Evolutionary conservation across 2,797 vertebrate genomes (phyloP), one percentile per base, ranked within the genome.

Genomic region (Phyllotis vaccarum): DNA sequence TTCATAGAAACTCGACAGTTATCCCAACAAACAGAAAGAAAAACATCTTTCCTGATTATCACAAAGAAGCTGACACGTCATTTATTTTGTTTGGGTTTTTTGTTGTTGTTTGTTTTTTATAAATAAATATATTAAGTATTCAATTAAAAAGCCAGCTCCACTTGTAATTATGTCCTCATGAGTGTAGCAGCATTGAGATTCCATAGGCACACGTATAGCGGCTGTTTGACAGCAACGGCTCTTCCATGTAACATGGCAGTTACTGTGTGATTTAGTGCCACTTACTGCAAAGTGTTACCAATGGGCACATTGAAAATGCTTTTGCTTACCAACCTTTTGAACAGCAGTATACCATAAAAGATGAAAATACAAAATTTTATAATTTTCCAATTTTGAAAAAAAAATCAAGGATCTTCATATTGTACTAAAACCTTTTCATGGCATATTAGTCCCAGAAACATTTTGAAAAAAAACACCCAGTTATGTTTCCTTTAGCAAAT

Each of bases 211-310:
- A 98, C 98, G 98, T 98, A 98, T 98, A 98, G 98, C 98, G 98
- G 97, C 97, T 98, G 96, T 97, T 98, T 97, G 95, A 98, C 97
- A 97, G 97, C 97, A 98, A 98, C 97, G 98, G 98, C 98, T 98
- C 98, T 98, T 98, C 98, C 98, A 98, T 99, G 98, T 99, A 98
- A 99, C 98, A 98, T 98, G 98, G 97, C 98, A 98, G 98, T 99
- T 98, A 97, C 98, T 97, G 98, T 99, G 98, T 99, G 98, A 98
- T 98, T 98, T 98, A 98, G 99, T 99, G 99, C 98, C 99, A 99
- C 98, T 99, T 99, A 99, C 91, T 98, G 98, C 98, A 98, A 99
- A 98, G 98, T 98, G 98, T 99, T 99, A 99, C 98, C 97, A 98
- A 98, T 97, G 97, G 96, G 97, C 98, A 98, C 97, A 98, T 27